Conservation (phyloP, 2,888 invertebrate species). For the Diploptera punctata region DNA sequence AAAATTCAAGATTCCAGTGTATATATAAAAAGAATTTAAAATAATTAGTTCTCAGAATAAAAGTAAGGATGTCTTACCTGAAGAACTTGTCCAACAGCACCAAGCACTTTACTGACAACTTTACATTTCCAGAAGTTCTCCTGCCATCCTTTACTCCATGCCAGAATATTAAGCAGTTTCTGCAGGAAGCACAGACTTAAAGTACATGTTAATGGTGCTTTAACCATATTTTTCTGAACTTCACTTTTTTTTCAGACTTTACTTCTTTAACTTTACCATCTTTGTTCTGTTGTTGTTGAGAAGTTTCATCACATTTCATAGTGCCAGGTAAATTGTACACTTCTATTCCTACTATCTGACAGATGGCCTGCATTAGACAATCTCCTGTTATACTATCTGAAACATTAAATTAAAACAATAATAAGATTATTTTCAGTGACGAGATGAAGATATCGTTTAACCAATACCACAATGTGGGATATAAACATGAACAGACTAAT, state of each 20-base stretch:
- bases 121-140: constrained; percentile 25
- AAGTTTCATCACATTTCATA: not conserved
- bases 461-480: too few relatives aligned
- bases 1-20: too few relatives aligned
- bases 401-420: too few relatives aligned
- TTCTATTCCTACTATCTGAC: constrained; percentile 23
- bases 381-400: constrained; percentile 24
- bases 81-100: constrained; percentile 4
- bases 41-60: too few relatives aligned
- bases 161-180: constrained; percentile 31
- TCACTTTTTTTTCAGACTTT: not conserved
- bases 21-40: too few relatives aligned
- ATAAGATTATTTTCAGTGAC: too few relatives aligned
- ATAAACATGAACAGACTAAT: too few relatives aligned
- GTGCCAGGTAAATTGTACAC: not conserved
- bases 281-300: not conserved
- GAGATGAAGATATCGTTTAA: too few relatives aligned
- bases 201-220: not conserved
- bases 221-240: not conserved
- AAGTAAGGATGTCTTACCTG: constrained; percentile 14
- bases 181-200: constrained; percentile 28
- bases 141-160: constrained; percentile 18
- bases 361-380: constrained; percentile 25
- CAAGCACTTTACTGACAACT: constrained; percentile 34
- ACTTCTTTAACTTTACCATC: not conserved